phyloP scores from a whole-genome alignment of 2,113 vertebrate genomes.

The Melanotaenia duboulayi region DNA sequence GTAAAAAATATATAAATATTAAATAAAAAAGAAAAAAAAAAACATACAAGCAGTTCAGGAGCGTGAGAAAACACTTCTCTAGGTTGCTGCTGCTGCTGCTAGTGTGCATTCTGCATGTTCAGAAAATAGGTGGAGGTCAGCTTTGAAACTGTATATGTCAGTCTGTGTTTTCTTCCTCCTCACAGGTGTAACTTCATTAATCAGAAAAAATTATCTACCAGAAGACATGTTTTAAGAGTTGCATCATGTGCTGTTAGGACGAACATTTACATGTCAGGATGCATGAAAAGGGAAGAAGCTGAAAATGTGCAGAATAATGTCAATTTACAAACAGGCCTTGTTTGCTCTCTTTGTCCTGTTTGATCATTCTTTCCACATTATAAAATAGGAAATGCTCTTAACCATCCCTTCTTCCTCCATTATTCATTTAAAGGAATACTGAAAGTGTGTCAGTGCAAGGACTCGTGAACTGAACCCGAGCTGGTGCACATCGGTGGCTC shows the following conservation, averaged over 20 bases:
- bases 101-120: slow-evolving; percentile 42
- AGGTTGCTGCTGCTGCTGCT: slow-evolving; percentile 48
- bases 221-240: slow-evolving; percentile 33
- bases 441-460: slow-evolving; percentile 61
- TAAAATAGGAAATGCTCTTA: slow-evolving; percentile 41
- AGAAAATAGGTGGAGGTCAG: slow-evolving; percentile 42
- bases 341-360: neutral
- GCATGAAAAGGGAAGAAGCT: slow-evolving; percentile 7
- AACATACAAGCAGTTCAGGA: slow-evolving; percentile 34
- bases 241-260: slow-evolving; percentile 13
- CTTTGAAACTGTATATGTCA: slow-evolving; percentile 58
- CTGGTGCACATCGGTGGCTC: slow-evolving; percentile 3
- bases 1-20: slow-evolving; percentile 15
- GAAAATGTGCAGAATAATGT: neutral
- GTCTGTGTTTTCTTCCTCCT: slow-evolving; percentile 11
- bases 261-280: slow-evolving; percentile 9
- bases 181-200: slow-evolving; percentile 47
- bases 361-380: slow-evolving; percentile 35
- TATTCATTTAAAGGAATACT: slow-evolving; percentile 67
- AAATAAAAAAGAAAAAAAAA: neutral
- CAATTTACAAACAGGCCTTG: neutral
- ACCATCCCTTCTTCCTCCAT: slow-evolving; percentile 52
- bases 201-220: slow-evolving; percentile 36
- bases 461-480: slow-evolving; percentile 23
- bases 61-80: slow-evolving; percentile 66